phyloP scores from a whole-genome alignment of 2,888 invertebrate genomes.

The Polylopha cassiicola region DNA sequence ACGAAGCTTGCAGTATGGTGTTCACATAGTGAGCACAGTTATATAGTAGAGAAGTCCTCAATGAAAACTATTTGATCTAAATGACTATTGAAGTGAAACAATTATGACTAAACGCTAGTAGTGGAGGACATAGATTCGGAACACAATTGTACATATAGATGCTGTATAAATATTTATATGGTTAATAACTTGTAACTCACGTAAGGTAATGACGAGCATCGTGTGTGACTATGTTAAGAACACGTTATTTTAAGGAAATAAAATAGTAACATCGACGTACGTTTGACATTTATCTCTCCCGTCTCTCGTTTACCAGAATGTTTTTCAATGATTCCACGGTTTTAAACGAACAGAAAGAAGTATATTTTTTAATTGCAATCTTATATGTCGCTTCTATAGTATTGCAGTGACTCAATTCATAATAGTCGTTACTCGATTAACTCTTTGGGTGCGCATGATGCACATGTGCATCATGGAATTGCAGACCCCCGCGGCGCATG shows the following conservation, averaged over 20 bases:
- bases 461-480: too few relatives aligned
- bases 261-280: slow-evolving; percentile 67
- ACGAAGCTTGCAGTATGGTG: slow-evolving; percentile 49
- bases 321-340: too few relatives aligned
- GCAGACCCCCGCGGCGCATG: too few relatives aligned
- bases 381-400: too few relatives aligned
- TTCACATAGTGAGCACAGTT: slow-evolving; percentile 59
- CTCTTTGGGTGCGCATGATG: too few relatives aligned
- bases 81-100: neutral
- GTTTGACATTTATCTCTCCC: slow-evolving; percentile 45
- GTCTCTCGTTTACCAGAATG: neutral
- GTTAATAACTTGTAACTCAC: slow-evolving; percentile 53
- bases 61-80: neutral
- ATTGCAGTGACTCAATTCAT: too few relatives aligned
- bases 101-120: slow-evolving; percentile 13
- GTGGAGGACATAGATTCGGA: slow-evolving; percentile 36
- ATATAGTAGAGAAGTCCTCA: slow-evolving; percentile 37
- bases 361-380: too few relatives aligned
- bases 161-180: slow-evolving; percentile 72
- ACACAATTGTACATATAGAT: slow-evolving; percentile 72
- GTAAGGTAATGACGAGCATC: slow-evolving; percentile 61
- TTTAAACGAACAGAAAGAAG: too few relatives aligned
- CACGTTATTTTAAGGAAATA: slow-evolving; percentile 68
- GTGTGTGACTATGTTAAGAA: slow-evolving; percentile 64
- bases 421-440: too few relatives aligned